Evolutionary conservation across 2,113 vertebrate genomes (phyloP).

Genomic region (Zosterops pallidus): DNA sequence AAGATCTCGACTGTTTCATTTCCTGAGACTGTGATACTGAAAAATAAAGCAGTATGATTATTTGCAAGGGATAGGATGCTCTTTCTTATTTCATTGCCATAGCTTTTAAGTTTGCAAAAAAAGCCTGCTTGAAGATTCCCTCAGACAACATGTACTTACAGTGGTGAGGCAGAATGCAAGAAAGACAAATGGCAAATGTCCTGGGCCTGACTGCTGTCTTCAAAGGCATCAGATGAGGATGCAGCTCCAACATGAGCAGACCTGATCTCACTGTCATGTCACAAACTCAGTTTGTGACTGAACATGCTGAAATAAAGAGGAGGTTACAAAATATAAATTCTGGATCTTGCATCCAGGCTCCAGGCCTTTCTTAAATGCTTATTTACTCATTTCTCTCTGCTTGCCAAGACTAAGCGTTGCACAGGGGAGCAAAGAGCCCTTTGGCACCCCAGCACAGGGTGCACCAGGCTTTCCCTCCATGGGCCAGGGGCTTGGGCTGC

Average conservation of each 20-base stretch:
- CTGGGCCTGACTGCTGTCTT: neutral
- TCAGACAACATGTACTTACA: accelerated
- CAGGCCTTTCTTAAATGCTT: neutral
- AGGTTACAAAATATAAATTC: neutral
- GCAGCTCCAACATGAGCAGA: neutral
- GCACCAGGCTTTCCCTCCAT: accelerated
- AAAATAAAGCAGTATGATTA: conserved; percentile 52
- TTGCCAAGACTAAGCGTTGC: neutral
- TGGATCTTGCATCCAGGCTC: neutral
- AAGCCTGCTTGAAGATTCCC: neutral
- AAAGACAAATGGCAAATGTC: neutral
- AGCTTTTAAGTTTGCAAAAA: neutral
- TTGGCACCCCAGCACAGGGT: neutral
- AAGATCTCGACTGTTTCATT: conserved; percentile 32
- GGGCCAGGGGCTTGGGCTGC: neutral
- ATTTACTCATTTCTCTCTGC: neutral
- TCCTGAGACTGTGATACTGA: conserved; percentile 35
- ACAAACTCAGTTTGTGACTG: neutral
- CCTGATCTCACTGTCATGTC: neutral
- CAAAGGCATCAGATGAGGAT: neutral
- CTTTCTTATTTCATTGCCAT: neutral
- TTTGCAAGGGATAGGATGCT: neutral
- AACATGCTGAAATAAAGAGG: neutral
- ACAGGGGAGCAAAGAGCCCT: neutral
- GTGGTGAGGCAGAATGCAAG: neutral